Percentiles rank a stretch among this genome's conserved stretches.
Conservation (phyloP, 37 sponge, comb jelly and placozoan genomes). For the Sycon ciliatum region DNA sequence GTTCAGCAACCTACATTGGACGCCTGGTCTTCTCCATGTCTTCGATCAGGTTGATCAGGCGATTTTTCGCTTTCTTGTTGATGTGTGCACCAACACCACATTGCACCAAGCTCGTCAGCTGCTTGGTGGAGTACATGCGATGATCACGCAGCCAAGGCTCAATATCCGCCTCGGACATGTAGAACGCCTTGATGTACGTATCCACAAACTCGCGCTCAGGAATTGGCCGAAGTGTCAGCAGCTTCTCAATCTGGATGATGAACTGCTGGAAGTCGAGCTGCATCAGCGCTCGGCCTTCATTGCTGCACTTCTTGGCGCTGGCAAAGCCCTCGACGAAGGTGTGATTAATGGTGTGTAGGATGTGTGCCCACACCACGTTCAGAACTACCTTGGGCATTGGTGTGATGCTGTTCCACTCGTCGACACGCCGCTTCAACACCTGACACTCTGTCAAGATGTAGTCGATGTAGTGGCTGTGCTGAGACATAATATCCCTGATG, state of each 20-base stretch:
- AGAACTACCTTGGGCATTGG: conserved; percentile 40
- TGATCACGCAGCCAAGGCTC: conserved; percentile 69
- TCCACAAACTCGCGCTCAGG: conserved; percentile 73
- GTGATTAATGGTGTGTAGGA: conserved; percentile 31
- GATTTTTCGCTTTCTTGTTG: conserved; percentile 55
- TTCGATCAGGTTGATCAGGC: conserved; percentile 36
- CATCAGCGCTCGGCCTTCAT: conserved; percentile 95
- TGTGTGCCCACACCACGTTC: conserved; percentile 55
- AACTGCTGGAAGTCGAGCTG: conserved; percentile 92
- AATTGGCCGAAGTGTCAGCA: conserved; percentile 52
- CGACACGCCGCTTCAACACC: not conserved
- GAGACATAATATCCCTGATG: conserved; percentile 76
- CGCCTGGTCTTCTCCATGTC: conserved; percentile 21
- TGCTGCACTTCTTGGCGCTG: conserved; percentile 68
- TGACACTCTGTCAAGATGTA: too few species aligned
- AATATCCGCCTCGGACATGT: conserved; percentile 69
- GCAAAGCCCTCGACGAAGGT: conserved; percentile 81
- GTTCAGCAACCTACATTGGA: not conserved
- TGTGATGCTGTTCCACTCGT: too few species aligned
- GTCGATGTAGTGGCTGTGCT: conserved; percentile 81
- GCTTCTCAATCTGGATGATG: conserved; percentile 59
- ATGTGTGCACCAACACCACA: conserved; percentile 59
- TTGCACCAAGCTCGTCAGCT: conserved; percentile 51
- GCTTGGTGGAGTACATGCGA: conserved; percentile 66
- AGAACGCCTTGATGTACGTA: conserved; percentile 87